phyloP scores from a whole-genome alignment of 2,888 invertebrate species.

The Dasysyrphus albostriatus region DNA sequence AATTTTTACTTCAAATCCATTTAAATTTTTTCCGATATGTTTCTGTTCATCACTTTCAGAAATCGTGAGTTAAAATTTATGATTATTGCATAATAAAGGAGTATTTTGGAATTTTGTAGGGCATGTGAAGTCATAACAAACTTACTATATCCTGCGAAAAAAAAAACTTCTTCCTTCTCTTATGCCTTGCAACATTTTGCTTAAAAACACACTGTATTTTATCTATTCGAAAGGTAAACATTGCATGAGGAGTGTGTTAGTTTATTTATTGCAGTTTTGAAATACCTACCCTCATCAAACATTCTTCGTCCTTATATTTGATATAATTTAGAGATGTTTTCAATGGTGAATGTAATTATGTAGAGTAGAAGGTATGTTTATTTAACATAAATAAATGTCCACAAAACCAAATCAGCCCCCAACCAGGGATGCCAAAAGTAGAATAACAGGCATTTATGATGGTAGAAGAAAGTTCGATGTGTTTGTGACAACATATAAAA shows the following conservation, averaged over 20 bases:
- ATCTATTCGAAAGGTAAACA: neutral
- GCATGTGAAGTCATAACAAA: no score
- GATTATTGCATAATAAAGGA: no score
- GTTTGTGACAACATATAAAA: conserved; percentile 66
- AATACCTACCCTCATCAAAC: conserved; percentile 89
- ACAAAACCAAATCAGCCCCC: conserved; percentile 43
- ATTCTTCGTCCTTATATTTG: conserved; percentile 87
- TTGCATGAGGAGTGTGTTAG: neutral
- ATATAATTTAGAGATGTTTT: conserved; percentile 43
- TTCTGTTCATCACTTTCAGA: no score
- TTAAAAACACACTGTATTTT: conserved; percentile 67
- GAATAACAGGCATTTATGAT: conserved; percentile 11
- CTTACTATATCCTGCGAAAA: no score
- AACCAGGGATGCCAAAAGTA: conserved; percentile 59
- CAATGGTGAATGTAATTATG: conserved; percentile 18
- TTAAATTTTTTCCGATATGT: no score
- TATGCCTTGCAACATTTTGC: no score
- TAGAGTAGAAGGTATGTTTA: neutral
- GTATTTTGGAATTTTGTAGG: no score
- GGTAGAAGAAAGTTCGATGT: conserved; percentile 70
- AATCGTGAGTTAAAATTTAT: no score
- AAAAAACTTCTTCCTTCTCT: no score
- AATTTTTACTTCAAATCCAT: no score
- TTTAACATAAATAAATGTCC: conserved; percentile 79
- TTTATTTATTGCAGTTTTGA: conserved; percentile 10